Conservation (phyloP, 2,113 vertebrate species). For the Gavia stellata region DNA sequence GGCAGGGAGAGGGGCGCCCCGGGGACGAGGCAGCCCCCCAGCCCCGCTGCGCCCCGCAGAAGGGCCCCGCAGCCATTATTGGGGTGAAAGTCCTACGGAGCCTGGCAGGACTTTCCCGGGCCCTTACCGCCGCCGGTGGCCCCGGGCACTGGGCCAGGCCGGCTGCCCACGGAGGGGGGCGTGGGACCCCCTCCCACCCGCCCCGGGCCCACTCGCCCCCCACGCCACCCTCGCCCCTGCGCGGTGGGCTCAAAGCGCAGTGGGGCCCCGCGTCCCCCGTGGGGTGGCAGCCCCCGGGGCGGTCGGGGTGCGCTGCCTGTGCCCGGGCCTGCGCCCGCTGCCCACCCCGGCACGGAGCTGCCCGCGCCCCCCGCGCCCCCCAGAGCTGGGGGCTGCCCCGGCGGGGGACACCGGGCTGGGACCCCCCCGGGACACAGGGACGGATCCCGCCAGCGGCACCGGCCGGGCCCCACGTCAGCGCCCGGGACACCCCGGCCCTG, state of each 20-base stretch:
- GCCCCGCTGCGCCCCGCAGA: not conserved
- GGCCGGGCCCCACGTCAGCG: not conserved
- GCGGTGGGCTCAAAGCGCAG: not conserved
- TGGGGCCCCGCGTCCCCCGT: no score
- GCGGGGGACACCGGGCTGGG: not conserved
- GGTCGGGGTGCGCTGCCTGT: not conserved
- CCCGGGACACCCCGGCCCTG: not conserved
- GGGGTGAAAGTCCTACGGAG: not conserved
- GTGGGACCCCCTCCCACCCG: not conserved
- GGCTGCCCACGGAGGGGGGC: conserved; percentile 42
- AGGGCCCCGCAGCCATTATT: not conserved
- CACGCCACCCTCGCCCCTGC: not conserved
- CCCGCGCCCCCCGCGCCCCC: not conserved
- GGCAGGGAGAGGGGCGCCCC: not conserved
- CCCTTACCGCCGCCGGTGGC: not conserved
- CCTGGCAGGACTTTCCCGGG: not conserved
- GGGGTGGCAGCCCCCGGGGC: not conserved
- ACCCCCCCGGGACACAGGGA: not conserved
- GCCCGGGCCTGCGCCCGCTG: not conserved
- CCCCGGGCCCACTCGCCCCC: not conserved
- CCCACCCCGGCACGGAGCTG: not conserved
- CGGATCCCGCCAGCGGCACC: not conserved
- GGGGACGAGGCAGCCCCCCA: not conserved
- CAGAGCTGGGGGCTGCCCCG: not conserved
- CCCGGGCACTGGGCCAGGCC: not conserved